These are phyloP conservation scores for Rhombomys opimus DNA, from an alignment of 2,113 vertebrate species.

Conservation along the genomic window DNA sequence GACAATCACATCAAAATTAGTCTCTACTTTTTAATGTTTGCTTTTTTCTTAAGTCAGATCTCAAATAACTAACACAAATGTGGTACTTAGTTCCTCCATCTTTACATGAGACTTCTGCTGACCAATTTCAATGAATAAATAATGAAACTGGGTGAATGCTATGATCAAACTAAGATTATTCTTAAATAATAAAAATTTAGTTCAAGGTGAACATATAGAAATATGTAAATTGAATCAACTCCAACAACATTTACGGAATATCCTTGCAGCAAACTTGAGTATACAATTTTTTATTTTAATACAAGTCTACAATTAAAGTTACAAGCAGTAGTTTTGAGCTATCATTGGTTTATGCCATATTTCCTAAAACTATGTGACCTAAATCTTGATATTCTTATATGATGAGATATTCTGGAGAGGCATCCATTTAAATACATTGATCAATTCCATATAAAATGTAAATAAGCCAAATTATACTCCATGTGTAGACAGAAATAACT, in stretches of 20 bases:
- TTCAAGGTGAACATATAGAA: neutral
- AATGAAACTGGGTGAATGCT: neutral
- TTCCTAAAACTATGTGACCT: neutral
- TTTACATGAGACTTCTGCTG: neutral
- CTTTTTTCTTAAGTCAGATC: neutral
- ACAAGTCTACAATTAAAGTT: neutral
- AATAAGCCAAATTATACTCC: neutral
- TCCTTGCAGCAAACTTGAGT: neutral
- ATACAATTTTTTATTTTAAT: too few relatives aligned
- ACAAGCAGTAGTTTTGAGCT: neutral
- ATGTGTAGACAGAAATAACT: neutral
- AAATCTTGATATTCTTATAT: neutral
- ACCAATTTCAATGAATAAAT: neutral
- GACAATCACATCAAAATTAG: neutral
- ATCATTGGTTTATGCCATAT: neutral
- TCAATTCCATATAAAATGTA: neutral
- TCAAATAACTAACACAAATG: too few relatives aligned
- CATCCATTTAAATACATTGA: neutral
- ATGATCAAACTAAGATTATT: neutral
- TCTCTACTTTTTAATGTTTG: neutral
- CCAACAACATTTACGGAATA: neutral
- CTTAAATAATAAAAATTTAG: neutral
- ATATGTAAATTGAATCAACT: neutral
- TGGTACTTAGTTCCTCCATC: neutral
- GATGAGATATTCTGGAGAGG: neutral